phyloP scores from a whole-genome alignment of 2,113 vertebrate genomes.

The Craseonycteris thonglongyai region DNA sequence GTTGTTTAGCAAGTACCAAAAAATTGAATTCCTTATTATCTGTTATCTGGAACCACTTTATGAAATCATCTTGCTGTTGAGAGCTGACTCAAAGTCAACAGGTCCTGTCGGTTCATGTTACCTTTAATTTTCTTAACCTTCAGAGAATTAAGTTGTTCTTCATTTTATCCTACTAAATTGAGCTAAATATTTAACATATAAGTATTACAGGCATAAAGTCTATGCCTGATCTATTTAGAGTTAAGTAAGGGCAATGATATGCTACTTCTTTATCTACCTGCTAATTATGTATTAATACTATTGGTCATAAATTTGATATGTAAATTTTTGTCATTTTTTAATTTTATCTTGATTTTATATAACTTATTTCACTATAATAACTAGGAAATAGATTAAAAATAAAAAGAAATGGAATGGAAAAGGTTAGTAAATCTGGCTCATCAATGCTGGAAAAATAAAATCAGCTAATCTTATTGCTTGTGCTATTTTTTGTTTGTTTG shows the following conservation, averaged over 20 bases:
- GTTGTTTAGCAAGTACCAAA: slow-evolving; percentile 72
- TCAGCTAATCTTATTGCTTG: background rate
- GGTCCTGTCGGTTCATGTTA: slow-evolving; percentile 52
- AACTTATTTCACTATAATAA: background rate
- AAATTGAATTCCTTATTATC: slow-evolving; percentile 74
- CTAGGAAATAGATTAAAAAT: background rate
- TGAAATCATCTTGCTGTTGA: slow-evolving; percentile 76
- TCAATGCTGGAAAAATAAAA: background rate
- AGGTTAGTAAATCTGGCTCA: background rate
- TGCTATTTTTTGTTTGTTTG: background rate
- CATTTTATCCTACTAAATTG: slow-evolving; percentile 52
- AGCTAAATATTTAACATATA: slow-evolving; percentile 63
- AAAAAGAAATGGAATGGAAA: background rate
- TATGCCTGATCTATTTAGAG: background rate
- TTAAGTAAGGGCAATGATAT: background rate
- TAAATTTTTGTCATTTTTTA: background rate
- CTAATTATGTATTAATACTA: background rate
- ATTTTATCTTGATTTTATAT: background rate
- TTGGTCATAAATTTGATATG: background rate
- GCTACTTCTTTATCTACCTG: background rate
- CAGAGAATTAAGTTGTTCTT: slow-evolving; percentile 58
- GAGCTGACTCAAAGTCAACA: slow-evolving; percentile 64
- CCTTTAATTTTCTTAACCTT: slow-evolving; percentile 67
- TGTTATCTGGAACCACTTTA: slow-evolving; percentile 67
- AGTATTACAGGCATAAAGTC: background rate